Evolutionary conservation across 92 coral and sea anemone species (phyloP).

Genomic region (Desmophyllum pertusum): DNA sequence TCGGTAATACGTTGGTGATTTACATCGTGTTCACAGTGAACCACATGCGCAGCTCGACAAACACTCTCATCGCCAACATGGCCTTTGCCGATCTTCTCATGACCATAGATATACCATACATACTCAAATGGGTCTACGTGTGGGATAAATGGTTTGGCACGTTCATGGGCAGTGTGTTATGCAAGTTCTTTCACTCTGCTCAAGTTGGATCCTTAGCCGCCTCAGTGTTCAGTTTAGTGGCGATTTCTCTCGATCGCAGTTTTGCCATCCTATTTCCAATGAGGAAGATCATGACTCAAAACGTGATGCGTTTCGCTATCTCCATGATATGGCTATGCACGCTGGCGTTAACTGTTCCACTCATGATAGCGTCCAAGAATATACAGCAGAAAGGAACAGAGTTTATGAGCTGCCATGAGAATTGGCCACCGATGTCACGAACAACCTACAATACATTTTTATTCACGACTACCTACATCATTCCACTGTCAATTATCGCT

Average conservation of each 20-base stretch:
- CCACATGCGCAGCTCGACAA: constrained; percentile 77
- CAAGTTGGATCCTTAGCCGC: constrained; percentile 70
- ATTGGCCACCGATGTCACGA: constrained; percentile 15
- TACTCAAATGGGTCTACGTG: constrained; percentile 65
- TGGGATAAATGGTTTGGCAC: constrained; percentile 65
- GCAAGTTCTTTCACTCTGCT: constrained; percentile 74
- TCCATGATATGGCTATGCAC: constrained; percentile 53
- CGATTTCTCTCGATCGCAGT: constrained; percentile 68
- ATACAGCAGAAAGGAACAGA: neutral
- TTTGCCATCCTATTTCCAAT: constrained; percentile 68
- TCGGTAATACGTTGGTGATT: constrained; percentile 67
- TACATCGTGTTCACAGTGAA: constrained; percentile 74
- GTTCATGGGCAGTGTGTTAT: constrained; percentile 54
- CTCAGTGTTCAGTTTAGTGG: constrained; percentile 69
- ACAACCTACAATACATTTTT: neutral
- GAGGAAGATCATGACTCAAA: constrained; percentile 61
- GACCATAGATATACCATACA: constrained; percentile 71
- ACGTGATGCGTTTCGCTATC: constrained; percentile 48
- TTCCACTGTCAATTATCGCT: constrained; percentile 61
- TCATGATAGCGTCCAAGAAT: constrained; percentile 20
- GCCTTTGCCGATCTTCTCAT: constrained; percentile 74
- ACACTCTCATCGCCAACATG: constrained; percentile 77
- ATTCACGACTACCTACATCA: constrained; percentile 44
- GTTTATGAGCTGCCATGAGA: constrained; percentile 9
- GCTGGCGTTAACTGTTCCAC: constrained; percentile 47